These are phyloP conservation scores for Cariama cristata DNA, from an alignment of 2,113 vertebrate genomes.

Conservation along the genomic window DNA sequence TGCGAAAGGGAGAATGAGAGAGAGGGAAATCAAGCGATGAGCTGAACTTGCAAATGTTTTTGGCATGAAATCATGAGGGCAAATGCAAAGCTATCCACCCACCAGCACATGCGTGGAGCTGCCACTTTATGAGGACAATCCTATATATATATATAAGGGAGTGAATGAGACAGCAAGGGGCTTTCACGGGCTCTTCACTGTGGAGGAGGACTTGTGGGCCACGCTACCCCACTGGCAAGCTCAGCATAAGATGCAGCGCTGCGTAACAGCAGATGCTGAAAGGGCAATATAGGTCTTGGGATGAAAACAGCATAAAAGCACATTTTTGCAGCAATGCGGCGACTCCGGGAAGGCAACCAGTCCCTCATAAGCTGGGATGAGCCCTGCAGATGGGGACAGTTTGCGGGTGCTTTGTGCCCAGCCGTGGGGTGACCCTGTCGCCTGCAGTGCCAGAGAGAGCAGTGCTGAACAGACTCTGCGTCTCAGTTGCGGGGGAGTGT, in stretches of 20 bases:
- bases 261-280: background rate
- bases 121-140: background rate
- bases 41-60: conserved; percentile 59
- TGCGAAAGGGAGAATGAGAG: background rate
- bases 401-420: background rate
- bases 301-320: background rate
- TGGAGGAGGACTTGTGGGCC: background rate
- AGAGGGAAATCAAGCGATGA: background rate
- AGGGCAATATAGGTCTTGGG: background rate
- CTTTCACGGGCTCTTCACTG: background rate
- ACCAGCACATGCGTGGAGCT: background rate
- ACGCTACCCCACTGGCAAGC: accelerated
- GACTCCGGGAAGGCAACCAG: accelerated
- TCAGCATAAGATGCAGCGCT: background rate
- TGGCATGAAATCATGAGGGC: conserved; percentile 64
- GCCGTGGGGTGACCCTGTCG: background rate
- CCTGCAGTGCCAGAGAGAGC: background rate
- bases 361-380: accelerated
- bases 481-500: background rate
- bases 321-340: background rate
- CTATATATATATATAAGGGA: background rate
- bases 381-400: background rate
- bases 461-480: background rate
- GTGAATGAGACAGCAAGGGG: background rate
- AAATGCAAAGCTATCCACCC: conserved; percentile 37